These are phyloP conservation scores for Megathymus violae DNA, from an alignment of 1,140 invertebrate genomes.

Conservation along the genomic window DNA sequence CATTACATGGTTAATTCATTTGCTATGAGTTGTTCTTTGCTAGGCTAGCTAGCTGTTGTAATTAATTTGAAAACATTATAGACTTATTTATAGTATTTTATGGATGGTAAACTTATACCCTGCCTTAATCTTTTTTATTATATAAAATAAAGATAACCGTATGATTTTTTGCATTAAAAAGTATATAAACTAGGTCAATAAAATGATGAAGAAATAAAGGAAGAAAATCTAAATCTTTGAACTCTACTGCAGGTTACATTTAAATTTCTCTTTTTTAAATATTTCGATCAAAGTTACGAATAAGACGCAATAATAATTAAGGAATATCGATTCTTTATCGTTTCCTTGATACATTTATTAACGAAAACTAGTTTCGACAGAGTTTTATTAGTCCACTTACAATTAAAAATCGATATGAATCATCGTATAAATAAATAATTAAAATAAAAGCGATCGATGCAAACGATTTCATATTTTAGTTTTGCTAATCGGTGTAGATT, in stretches of 20 bases:
- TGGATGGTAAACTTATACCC: too few relatives aligned
- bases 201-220: too few relatives aligned
- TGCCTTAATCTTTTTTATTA: too few relatives aligned
- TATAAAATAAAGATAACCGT: too few relatives aligned
- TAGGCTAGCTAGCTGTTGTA: too few relatives aligned
- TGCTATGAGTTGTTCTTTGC: too few relatives aligned
- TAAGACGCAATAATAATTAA: constrained; percentile 19
- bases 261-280: background rate
- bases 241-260: background rate
- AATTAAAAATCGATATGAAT: constrained; percentile 29
- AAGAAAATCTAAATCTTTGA: background rate
- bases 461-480: background rate
- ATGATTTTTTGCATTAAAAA: too few relatives aligned
- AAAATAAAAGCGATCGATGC: constrained; percentile 28
- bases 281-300: constrained; percentile 7
- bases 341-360: constrained; percentile 29
- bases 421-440: constrained; percentile 31
- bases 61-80: too few relatives aligned
- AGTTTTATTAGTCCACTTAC: constrained; percentile 20
- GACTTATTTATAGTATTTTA: too few relatives aligned
- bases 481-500: constrained; percentile 12
- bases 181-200: too few relatives aligned
- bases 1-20: too few relatives aligned
- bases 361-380: constrained; percentile 27
- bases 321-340: constrained; percentile 8